Base-by-base conservation (phyloP, 64 coral and sea anemone species). In the Anthopleura sola region DNA sequence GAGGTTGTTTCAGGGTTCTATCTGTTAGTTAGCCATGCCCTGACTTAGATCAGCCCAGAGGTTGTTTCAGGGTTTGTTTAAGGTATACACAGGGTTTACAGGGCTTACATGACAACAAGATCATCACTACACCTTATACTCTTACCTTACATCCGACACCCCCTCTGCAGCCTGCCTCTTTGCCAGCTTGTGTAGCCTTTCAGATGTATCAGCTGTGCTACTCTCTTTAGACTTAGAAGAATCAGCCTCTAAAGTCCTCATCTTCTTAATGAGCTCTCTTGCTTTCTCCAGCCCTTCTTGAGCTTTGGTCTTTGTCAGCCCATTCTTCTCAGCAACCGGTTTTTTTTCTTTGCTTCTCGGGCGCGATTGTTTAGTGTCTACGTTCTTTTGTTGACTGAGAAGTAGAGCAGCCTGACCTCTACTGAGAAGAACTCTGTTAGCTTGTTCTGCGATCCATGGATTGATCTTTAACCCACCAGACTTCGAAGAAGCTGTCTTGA, bases 391-490 rank as follows among this genome's bases (percentile, higher is more conserved):
- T 20, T 91, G 90, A 76, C 97, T 95, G 23, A 91, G 44, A 19
- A 90, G 86, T 33, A 99, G 80, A 0, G 92, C 97, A 34, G 84
- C 90, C 29, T 80, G 82, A 3, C 97, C 97, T 33, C 97, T 86
- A 48, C 90, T 95, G 0, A 89, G 68, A 17, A 91, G 80, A 28
- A 99, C 97, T 24, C 75, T 88, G 38, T 89, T 99, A 5, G 97
- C 97, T 85, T 99, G 97, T 26, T 99, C 97, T 64, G 92, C 89
- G 10, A 99, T 94, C 97, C 97, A 99, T 6, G 97, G 97, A 33
- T 99, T 92, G 24, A 55, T 40, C 85, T 99, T 99, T 18, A 95
- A 20, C n/a, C 97, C 92, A 69, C 50, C 50, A 53, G 50, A 53
- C 50, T 17, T 53, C 6, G 54, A 75, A 6, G 82, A 83, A 12